Evolutionary conservation across 2,113 vertebrate genomes (phyloP).

Genomic region (Ellobius talpinus): DNA sequence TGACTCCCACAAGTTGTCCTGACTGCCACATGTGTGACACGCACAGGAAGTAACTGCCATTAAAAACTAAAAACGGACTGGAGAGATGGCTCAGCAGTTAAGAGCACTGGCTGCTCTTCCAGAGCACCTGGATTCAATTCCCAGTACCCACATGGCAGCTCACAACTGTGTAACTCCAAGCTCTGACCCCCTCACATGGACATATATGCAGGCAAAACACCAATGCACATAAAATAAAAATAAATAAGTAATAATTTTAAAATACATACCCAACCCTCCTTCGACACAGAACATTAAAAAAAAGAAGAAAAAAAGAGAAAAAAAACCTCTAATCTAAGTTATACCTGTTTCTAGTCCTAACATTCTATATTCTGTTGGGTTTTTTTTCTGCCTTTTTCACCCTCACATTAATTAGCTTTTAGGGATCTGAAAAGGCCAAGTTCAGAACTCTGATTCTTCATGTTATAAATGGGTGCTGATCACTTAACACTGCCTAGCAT

Average conservation of each 20-base stretch:
- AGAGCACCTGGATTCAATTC: background rate
- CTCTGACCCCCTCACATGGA: background rate
- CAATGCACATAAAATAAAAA: background rate
- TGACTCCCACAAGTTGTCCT: background rate
- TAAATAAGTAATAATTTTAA: background rate
- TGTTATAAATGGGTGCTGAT: slow-evolving; percentile 50
- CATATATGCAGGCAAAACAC: background rate
- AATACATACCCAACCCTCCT: background rate
- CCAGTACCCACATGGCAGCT: background rate
- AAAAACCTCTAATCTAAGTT: background rate
- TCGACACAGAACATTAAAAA: background rate
- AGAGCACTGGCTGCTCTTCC: background rate
- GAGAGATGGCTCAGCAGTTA: background rate
- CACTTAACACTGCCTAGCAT: background rate
- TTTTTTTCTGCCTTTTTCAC: background rate
- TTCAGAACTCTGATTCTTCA: slow-evolving; percentile 27
- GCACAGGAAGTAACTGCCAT: background rate
- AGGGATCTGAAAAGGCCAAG: slow-evolving; percentile 11
- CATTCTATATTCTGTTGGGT: background rate
- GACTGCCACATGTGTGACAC: background rate
- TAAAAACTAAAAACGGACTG: background rate
- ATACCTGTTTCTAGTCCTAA: background rate
- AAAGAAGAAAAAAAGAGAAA: background rate
- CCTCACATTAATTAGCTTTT: background rate
- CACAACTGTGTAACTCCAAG: background rate